These are phyloP conservation scores for Oasisia sp. DNA, from an alignment of 2,888 invertebrate genomes.

Conservation along the genomic window DNA sequence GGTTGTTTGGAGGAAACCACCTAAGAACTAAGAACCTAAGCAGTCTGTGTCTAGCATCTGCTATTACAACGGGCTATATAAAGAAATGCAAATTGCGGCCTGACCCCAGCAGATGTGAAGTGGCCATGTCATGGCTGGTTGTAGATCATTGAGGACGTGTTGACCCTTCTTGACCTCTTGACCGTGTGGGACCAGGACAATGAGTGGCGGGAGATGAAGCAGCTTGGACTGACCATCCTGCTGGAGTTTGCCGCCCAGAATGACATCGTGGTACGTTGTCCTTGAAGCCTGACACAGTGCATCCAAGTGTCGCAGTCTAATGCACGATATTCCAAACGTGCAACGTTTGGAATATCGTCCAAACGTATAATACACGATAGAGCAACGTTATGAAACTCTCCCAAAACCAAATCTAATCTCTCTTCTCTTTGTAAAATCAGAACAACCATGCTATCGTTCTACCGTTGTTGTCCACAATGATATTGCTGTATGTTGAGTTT, in stretches of 20 bases:
- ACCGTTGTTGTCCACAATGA: no score
- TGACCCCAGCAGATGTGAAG: neutral
- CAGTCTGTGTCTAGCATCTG: neutral
- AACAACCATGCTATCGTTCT: no score
- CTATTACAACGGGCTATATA: neutral
- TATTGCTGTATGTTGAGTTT: no score
- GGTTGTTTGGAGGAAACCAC: no score
- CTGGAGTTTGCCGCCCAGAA: constrained; percentile 59
- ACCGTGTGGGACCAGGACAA: constrained; percentile 71
- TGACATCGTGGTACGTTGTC: constrained; percentile 54
- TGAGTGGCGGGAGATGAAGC: constrained; percentile 72
- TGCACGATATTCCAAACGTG: no score
- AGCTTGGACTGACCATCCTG: constrained; percentile 65
- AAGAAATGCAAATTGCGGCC: neutral
- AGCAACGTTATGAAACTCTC: no score
- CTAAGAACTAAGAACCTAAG: no score
- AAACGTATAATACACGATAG: no score
- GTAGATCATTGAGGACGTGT: constrained; percentile 71
- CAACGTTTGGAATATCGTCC: no score
- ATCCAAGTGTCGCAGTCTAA: neutral
- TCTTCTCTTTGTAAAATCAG: no score
- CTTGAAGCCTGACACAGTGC: neutral
- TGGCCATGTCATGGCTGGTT: neutral
- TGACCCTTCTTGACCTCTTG: constrained; percentile 70
- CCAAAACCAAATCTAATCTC: no score